Evolutionary conservation across 2,113 vertebrate genomes (phyloP).

Genomic region (Gobius niger): DNA sequence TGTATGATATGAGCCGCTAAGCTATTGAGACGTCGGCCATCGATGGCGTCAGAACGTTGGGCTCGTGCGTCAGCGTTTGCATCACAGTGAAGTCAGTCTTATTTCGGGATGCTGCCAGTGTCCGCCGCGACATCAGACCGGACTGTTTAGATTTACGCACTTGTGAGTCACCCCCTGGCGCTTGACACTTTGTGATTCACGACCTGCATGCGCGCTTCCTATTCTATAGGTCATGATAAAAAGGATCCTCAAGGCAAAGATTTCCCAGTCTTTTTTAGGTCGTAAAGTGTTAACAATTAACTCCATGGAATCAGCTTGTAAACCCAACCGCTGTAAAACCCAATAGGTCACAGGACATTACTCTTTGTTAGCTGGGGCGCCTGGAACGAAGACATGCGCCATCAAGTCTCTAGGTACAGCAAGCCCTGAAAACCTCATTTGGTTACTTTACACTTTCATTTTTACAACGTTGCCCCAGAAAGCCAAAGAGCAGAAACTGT

Average conservation of each 20-base stretch:
- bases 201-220: slow-evolving; percentile 3
- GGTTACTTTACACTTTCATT: slow-evolving; percentile 63
- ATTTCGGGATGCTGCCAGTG: slow-evolving; percentile 14
- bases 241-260: background rate
- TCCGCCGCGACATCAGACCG: background rate
- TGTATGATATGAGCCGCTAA: slow-evolving; percentile 32
- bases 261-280: slow-evolving; percentile 13
- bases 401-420: slow-evolving; percentile 39
- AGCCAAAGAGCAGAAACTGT: slow-evolving; percentile 4
- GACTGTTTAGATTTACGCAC: slow-evolving; percentile 5
- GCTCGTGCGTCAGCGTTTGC: slow-evolving; percentile 32
- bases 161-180: slow-evolving; percentile 23
- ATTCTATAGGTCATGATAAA: slow-evolving; percentile 38
- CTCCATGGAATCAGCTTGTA: slow-evolving; percentile 64
- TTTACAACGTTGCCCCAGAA: slow-evolving; percentile 32
- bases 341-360: slow-evolving; percentile 69
- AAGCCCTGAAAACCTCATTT: slow-evolving; percentile 50
- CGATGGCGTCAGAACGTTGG: background rate
- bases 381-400: slow-evolving; percentile 51
- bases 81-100: background rate
- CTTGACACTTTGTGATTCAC: slow-evolving; percentile 20
- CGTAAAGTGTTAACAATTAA: slow-evolving; percentile 71
- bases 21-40: slow-evolving; percentile 21
- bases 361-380: slow-evolving; percentile 50
- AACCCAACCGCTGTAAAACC: slow-evolving; percentile 65